Conservation (phyloP, 1,140 invertebrate species). For the Caerostris darwini region DNA sequence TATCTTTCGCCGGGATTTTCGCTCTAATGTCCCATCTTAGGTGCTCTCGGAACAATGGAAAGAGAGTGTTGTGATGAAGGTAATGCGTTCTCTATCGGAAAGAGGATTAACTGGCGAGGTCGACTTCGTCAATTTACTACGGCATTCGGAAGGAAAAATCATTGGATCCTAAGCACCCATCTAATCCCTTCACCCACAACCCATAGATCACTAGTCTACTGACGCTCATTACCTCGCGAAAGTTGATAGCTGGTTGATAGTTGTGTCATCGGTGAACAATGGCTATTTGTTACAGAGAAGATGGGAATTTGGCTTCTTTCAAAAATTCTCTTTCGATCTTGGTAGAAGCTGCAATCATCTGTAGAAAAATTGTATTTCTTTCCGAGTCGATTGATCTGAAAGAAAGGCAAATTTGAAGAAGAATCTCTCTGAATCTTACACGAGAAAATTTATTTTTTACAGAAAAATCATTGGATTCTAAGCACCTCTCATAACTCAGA, state of each 20-base stretch:
- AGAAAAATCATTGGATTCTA: conserved; percentile 3
- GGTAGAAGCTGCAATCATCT: neutral
- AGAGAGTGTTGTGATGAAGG: conserved; percentile 8
- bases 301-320: conserved; percentile 6
- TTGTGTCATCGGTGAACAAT: conserved; percentile 17
- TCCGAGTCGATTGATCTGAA: too few species aligned
- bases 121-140: conserved; percentile 60
- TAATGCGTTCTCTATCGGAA: conserved; percentile 60
- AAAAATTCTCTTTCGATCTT: neutral
- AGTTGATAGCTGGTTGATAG: conserved; percentile 16
- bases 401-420: too few species aligned
- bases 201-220: conserved; percentile 38
- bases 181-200: conserved; percentile 49
- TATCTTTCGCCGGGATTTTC: conserved; percentile 31
- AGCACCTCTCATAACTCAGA: conserved; percentile 9
- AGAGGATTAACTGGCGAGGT: conserved; percentile 50
- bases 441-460: too few species aligned
- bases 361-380: neutral
- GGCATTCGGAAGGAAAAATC: conserved; percentile 49
- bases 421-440: too few species aligned
- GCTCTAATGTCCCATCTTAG: neutral
- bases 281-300: neutral
- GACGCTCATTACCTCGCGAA: conserved; percentile 8
- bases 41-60: conserved; percentile 37
- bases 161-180: conserved; percentile 27